A percentile compares a stretch with the other conserved stretches of the same genome.
Conservation (phyloP, 2,888 invertebrate species). For the Brenthis ino region DNA sequence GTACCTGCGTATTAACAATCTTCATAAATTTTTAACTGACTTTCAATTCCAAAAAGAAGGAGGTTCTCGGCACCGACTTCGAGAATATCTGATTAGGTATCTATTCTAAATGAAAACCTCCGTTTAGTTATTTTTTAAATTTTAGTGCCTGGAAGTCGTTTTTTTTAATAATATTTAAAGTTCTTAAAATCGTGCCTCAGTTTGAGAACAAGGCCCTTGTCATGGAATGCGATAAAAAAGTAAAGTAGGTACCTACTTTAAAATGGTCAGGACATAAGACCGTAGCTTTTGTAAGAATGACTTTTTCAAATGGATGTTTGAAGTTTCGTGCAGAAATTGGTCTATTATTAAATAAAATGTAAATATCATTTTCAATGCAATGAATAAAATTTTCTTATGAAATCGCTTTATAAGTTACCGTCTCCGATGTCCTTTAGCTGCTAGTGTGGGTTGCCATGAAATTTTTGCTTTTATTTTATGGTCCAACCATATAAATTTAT, state of each 20-base stretch:
- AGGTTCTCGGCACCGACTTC: too few species aligned
- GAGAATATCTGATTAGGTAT: too few species aligned
- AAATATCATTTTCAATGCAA: too few species aligned
- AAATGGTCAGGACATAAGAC: slow-evolving; percentile 8
- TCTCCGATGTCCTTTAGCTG: slow-evolving; percentile 51
- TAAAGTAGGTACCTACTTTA: slow-evolving; percentile 1
- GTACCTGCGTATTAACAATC: too few species aligned
- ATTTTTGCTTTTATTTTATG: slow-evolving; percentile 68
- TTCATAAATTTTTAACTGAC: too few species aligned
- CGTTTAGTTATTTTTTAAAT: too few species aligned
- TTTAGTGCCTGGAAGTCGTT: too few species aligned
- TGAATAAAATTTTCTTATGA: neutral
- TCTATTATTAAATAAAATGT: too few species aligned
- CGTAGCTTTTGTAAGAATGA: slow-evolving; percentile 7
- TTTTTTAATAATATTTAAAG: neutral
- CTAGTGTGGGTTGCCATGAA: slow-evolving; percentile 62
- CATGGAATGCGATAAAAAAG: slow-evolving; percentile 20
- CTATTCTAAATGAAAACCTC: too few species aligned
- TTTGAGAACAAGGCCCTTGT: neutral
- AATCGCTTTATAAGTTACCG: slow-evolving; percentile 49
- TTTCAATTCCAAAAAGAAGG: too few species aligned
- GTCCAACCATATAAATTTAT: slow-evolving; percentile 70
- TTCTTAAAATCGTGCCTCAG: neutral
- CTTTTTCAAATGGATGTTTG: neutral
- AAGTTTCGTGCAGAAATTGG: neutral